Evolutionary conservation across 2,888 invertebrate species (phyloP).

Genomic region (Spatulosminthurus flaviceps): DNA sequence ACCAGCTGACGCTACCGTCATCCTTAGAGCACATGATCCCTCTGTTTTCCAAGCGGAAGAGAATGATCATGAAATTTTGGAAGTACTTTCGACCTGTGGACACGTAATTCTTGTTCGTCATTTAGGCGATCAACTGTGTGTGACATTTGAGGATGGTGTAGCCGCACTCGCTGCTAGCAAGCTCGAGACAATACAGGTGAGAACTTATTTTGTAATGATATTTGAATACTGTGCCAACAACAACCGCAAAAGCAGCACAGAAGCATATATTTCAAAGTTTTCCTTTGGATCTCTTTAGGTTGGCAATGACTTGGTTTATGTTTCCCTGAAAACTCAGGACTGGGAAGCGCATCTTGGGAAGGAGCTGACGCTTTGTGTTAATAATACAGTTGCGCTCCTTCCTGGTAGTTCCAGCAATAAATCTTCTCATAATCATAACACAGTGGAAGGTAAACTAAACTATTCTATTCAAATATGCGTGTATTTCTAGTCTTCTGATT

Average conservation of each 20-base stretch:
- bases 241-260: background rate
- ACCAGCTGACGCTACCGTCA: slow-evolving; percentile 93
- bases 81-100: slow-evolving; percentile 84
- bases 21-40: slow-evolving; percentile 66
- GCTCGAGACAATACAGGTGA: slow-evolving; percentile 70
- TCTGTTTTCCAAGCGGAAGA: slow-evolving; percentile 58
- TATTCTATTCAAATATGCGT: too few species aligned
- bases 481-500: too few species aligned
- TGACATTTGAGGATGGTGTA: slow-evolving; percentile 90
- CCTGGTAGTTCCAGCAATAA: slow-evolving; percentile 33
- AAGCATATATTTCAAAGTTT: background rate
- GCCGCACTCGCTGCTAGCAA: slow-evolving; percentile 80
- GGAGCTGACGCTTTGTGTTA: slow-evolving; percentile 84
- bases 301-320: slow-evolving; percentile 70
- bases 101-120: slow-evolving; percentile 91
- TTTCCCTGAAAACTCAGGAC: slow-evolving; percentile 82
- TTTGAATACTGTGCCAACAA: slow-evolving; percentile 1
- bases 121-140: slow-evolving; percentile 87
- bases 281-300: slow-evolving; percentile 61
- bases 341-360: slow-evolving; percentile 85
- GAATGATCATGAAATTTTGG: slow-evolving; percentile 68
- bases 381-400: slow-evolving; percentile 81
- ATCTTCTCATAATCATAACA: background rate
- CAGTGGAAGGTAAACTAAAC: slow-evolving; percentile 8
- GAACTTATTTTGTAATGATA: background rate